Conservation (phyloP, 1,140 invertebrate genomes). For the Drosophila bipectinata region DNA sequence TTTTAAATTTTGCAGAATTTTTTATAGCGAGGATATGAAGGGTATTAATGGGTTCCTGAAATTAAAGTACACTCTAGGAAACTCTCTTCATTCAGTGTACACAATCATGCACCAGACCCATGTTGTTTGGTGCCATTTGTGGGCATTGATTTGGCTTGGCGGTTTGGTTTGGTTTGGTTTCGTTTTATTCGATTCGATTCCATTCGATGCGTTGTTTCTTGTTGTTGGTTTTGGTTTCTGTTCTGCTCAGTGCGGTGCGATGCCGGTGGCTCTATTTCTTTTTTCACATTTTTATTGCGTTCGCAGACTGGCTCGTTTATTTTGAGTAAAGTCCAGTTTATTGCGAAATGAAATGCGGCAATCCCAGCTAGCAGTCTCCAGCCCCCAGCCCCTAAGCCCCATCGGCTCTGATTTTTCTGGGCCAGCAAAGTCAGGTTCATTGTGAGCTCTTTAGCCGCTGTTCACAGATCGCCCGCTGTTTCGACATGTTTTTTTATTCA, state of each 20-base stretch:
- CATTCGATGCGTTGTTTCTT: constrained; percentile 43
- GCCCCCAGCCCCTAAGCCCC: background rate
- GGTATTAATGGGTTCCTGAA: constrained; percentile 10
- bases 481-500: constrained; percentile 1
- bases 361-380: background rate
- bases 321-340: constrained; percentile 60
- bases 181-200: constrained; percentile 35
- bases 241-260: constrained; percentile 2
- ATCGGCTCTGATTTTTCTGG: background rate
- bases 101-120: constrained; percentile 24
- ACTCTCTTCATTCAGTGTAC: constrained; percentile 42
- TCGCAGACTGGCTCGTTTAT: constrained; percentile 34
- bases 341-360: constrained; percentile 62
- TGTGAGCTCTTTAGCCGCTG: constrained; percentile 9
- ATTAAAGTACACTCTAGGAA: constrained; percentile 4
- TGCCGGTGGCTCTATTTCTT: constrained; percentile 8
- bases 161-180: constrained; percentile 38
- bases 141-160: constrained; percentile 74
- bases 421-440: constrained; percentile 11
- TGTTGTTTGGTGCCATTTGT: constrained; percentile 61
- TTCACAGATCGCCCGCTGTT: background rate
- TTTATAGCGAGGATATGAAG: background rate
- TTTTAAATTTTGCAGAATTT: background rate
- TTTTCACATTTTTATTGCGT: constrained; percentile 58
- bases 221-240: constrained; percentile 48